A percentile compares a stretch with the other conserved stretches of the same genome.
phyloP scores from a whole-genome alignment of 2,888 invertebrate genomes.

The Meta bourneti region DNA sequence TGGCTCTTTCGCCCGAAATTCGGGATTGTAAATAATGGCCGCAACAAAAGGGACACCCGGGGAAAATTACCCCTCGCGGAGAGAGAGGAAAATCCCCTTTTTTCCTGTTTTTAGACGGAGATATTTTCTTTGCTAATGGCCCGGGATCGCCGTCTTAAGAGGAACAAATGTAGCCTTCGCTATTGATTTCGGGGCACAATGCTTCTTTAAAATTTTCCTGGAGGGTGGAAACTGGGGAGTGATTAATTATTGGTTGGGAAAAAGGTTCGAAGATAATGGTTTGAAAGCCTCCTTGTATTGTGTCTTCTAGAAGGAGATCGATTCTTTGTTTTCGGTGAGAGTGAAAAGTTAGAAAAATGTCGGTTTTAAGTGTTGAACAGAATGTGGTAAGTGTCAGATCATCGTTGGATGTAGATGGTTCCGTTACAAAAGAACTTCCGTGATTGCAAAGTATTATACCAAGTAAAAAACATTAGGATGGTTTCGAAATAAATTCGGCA shows the following conservation, averaged over 20 bases:
- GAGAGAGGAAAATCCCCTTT: constrained; percentile 56
- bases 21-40: constrained; percentile 67
- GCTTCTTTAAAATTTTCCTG: constrained; percentile 29
- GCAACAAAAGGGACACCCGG: constrained; percentile 70
- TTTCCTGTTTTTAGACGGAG: constrained; percentile 52
- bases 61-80: constrained; percentile 70
- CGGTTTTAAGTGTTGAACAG: too few species aligned
- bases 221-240: background rate
- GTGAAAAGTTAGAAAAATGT: background rate
- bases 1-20: constrained; percentile 63
- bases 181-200: constrained; percentile 32
- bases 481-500: background rate
- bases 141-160: constrained; percentile 53
- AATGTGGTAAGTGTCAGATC: too few species aligned
- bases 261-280: background rate
- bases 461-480: too few species aligned
- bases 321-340: background rate
- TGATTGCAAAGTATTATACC: too few species aligned
- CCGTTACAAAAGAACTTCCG: too few species aligned
- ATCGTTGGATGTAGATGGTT: too few species aligned
- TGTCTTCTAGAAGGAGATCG: background rate
- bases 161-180: constrained; percentile 54
- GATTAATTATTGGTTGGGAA: background rate
- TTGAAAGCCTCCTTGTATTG: background rate
- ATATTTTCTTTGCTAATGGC: constrained; percentile 72